These are phyloP conservation scores for Pangasius larnaudii DNA, from an alignment of 2,797 vertebrate genomes.

Conservation along the genomic window DNA sequence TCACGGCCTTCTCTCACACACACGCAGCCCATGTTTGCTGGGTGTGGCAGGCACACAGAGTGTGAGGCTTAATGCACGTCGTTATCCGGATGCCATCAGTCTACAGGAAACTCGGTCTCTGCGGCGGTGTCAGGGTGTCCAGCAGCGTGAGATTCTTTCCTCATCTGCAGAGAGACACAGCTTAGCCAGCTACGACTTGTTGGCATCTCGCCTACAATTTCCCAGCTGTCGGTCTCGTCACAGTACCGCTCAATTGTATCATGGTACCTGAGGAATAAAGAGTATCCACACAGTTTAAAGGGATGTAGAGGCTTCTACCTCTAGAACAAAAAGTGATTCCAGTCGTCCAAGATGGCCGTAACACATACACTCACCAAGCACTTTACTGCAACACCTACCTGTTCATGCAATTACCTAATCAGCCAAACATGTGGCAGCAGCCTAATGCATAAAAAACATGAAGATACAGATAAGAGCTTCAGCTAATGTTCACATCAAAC, in stretches of 20 bases:
- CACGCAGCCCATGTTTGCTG: slow-evolving; percentile 7
- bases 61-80: slow-evolving; percentile 18
- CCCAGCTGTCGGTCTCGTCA: slow-evolving; percentile 78
- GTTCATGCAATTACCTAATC: no score
- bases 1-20: not conserved
- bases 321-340: not conserved
- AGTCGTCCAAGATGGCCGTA: not conserved
- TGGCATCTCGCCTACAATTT: slow-evolving; percentile 82
- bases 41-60: slow-evolving; percentile 29
- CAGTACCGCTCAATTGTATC: slow-evolving; percentile 83
- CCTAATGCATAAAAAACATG: no score
- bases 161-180: slow-evolving; percentile 79
- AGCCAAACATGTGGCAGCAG: no score
- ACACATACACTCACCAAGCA: not conserved
- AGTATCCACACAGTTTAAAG: not conserved
- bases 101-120: slow-evolving; percentile 62
- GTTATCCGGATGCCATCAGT: slow-evolving; percentile 56
- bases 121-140: slow-evolving; percentile 58
- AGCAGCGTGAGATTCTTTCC: slow-evolving; percentile 70
- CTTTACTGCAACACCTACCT: no score
- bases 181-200: slow-evolving; percentile 85
- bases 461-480: no score
- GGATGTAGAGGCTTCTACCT: not conserved
- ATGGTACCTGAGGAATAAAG: slow-evolving; percentile 72
- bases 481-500: no score